Conservation (phyloP, 2,797 vertebrate species). For the Pipistrellus kuhlii region DNA sequence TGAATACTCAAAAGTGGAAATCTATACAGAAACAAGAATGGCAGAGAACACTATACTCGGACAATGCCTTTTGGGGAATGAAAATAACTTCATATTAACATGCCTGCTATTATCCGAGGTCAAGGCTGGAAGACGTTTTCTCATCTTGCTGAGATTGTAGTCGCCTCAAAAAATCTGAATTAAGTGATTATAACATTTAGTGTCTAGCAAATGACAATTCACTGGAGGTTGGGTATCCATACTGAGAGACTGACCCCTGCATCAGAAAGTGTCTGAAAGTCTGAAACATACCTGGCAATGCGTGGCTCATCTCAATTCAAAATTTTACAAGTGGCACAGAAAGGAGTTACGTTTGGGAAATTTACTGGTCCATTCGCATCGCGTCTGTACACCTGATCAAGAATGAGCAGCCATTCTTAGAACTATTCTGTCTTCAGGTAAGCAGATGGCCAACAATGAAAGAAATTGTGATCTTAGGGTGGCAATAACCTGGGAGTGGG, state of each 20-base stretch:
- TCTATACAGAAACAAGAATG: constrained; percentile 53
- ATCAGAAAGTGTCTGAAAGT: background rate
- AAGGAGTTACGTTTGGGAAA: background rate
- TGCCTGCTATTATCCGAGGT: constrained; percentile 19
- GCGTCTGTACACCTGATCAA: background rate
- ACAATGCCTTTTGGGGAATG: background rate
- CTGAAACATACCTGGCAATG: background rate
- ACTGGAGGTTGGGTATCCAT: background rate
- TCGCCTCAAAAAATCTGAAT: constrained; percentile 29
- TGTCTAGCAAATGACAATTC: background rate
- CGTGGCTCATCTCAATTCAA: background rate
- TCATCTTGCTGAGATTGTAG: background rate
- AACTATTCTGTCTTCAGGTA: background rate
- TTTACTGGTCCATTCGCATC: background rate
- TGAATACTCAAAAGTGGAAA: constrained; percentile 65
- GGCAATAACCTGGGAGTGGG: background rate
- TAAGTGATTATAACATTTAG: background rate
- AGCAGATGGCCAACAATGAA: background rate
- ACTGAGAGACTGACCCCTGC: background rate
- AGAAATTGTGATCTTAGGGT: background rate
- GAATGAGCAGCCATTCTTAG: background rate
- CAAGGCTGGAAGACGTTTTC: background rate
- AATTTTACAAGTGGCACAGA: background rate
- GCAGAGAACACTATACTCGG: too few relatives aligned
- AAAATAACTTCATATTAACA: constrained; percentile 41